These are phyloP conservation scores for Anaspis maculata DNA, from an alignment of 2,888 invertebrate species.

Conservation along the genomic window DNA sequence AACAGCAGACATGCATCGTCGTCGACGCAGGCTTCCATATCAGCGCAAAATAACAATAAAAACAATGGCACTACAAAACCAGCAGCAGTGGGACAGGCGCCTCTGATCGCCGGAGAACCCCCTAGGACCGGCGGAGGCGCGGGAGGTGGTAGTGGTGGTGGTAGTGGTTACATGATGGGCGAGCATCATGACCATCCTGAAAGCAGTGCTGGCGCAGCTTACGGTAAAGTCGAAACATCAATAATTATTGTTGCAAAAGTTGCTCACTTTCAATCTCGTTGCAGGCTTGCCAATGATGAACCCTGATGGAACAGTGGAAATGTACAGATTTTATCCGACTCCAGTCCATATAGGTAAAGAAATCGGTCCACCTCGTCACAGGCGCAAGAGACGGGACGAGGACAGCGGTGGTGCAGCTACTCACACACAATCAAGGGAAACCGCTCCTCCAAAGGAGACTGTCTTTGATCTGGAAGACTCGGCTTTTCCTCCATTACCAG, in stretches of 20 bases:
- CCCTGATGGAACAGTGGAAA: slow-evolving; percentile 21
- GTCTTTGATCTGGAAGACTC: slow-evolving; percentile 73
- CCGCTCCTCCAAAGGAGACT: slow-evolving; percentile 42
- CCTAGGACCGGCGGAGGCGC: not conserved
- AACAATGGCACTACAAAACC: slow-evolving; percentile 1
- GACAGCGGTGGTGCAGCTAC: slow-evolving; percentile 8
- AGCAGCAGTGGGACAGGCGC: too few relatives aligned
- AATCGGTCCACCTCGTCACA: slow-evolving; percentile 39
- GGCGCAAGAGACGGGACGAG: slow-evolving; percentile 31
- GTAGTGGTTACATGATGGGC: not conserved
- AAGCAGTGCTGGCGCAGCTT: too few relatives aligned
- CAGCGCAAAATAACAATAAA: slow-evolving; percentile 7
- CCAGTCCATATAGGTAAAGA: slow-evolving; percentile 34
- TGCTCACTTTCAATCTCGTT: too few relatives aligned
- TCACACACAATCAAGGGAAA: slow-evolving; percentile 18
- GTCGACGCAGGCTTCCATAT: too few relatives aligned
- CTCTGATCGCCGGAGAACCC: too few relatives aligned
- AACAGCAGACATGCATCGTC: too few relatives aligned
- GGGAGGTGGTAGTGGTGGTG: too few relatives aligned
- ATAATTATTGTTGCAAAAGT: too few relatives aligned
- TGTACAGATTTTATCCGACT: slow-evolving; percentile 23
- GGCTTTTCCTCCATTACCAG: slow-evolving; percentile 74
- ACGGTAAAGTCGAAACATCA: too few relatives aligned
- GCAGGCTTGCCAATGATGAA: slow-evolving; percentile 24
- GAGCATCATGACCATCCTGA: not conserved